Conservation (phyloP, 1,140 invertebrate genomes). For the Idris sp. region DNA sequence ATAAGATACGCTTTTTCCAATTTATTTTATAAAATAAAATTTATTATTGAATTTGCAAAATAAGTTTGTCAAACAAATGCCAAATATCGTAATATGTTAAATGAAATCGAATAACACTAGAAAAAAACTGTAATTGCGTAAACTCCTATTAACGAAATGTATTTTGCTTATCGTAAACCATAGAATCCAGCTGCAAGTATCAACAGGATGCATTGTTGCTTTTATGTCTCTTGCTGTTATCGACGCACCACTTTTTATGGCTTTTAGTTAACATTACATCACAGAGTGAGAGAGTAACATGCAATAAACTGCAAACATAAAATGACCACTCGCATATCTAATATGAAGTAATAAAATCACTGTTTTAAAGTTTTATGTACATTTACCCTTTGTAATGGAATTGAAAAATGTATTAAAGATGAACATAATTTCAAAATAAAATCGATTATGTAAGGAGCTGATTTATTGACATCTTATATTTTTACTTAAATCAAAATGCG, state of each 20-base stretch:
- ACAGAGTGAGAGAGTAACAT: constrained; percentile 29
- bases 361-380: constrained; percentile 8
- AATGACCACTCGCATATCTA: constrained; percentile 20
- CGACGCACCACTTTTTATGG: constrained; percentile 51
- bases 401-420: too few species aligned
- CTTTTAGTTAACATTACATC: constrained; percentile 45
- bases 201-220: constrained; percentile 49
- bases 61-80: constrained; percentile 20
- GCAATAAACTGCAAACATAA: constrained; percentile 40
- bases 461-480: too few species aligned
- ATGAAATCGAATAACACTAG: constrained; percentile 24
- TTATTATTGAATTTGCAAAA: constrained; percentile 4
- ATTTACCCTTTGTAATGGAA: too few species aligned
- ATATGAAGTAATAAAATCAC: constrained; percentile 40
- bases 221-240: constrained; percentile 47
- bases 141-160: constrained; percentile 51
- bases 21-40: constrained; percentile 12
- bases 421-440: too few species aligned
- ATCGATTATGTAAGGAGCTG: too few species aligned
- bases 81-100: constrained; percentile 32
- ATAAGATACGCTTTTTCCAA: constrained; percentile 4
- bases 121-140: constrained; percentile 39
- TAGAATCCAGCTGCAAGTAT: constrained; percentile 45
- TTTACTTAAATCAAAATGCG: too few species aligned
- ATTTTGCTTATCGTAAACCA: constrained; percentile 52